These are phyloP conservation scores for Ceratina calcarata DNA, from an alignment of 1,140 invertebrate species.

Conservation along the genomic window DNA sequence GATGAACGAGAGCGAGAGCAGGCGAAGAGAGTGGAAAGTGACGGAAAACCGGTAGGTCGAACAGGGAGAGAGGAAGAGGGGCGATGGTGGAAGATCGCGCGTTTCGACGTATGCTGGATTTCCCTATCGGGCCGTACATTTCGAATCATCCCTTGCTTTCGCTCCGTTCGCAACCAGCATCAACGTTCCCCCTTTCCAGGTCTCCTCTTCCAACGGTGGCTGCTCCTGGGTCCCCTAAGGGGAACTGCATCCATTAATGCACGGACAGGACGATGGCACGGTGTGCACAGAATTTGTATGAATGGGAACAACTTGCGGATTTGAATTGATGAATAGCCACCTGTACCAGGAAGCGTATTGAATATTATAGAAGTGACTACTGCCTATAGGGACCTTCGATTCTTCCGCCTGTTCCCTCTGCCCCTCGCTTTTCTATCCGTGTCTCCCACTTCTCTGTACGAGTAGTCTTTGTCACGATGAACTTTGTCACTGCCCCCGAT, in stretches of 20 bases:
- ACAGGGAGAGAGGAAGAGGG: constrained; percentile 6
- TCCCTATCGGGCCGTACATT: constrained; percentile 78
- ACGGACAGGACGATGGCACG: constrained; percentile 44
- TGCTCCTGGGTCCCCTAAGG: constrained; percentile 57
- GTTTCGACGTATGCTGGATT: constrained; percentile 72
- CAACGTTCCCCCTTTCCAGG: constrained; percentile 48
- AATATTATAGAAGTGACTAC: constrained; percentile 65
- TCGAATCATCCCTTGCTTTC: constrained; percentile 71
- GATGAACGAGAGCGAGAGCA: too few species aligned
- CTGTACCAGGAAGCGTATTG: constrained; percentile 63
- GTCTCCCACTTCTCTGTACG: too few species aligned
- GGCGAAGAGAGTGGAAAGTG: too few species aligned
- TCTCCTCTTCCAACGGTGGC: constrained; percentile 26
- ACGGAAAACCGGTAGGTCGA: too few species aligned
- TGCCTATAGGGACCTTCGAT: constrained; percentile 22
- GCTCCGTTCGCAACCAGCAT: constrained; percentile 46
- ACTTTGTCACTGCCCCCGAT: too few species aligned
- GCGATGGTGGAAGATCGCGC: constrained; percentile 34
- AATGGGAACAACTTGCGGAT: constrained; percentile 74
- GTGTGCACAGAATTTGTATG: constrained; percentile 72
- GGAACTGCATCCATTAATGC: constrained; percentile 73
- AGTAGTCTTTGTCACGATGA: too few species aligned
- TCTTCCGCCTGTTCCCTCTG: neutral
- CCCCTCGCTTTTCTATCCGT: neutral
- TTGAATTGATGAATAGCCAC: constrained; percentile 75